phyloP scores from a whole-genome alignment of 2,113 vertebrate genomes.

The Dolichallabes microphthalmus region DNA sequence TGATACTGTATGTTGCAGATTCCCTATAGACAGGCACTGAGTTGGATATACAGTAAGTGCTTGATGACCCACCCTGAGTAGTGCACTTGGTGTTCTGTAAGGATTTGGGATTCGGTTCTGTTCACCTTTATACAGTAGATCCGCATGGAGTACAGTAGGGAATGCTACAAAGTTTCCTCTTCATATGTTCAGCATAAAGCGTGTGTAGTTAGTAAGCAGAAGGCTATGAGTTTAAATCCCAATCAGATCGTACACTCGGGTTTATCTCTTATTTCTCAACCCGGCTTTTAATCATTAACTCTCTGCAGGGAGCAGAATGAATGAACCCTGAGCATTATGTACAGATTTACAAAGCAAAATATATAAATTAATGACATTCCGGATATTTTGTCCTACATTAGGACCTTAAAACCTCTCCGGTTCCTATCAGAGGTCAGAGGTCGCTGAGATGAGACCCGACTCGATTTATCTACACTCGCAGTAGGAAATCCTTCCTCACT shows the following conservation, averaged over 20 bases:
- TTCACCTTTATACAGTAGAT: no score
- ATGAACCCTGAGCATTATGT: constrained; percentile 33
- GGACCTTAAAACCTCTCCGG: background rate
- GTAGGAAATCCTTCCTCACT: no score
- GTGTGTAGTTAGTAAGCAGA: background rate
- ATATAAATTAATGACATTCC: background rate
- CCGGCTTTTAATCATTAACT: constrained; percentile 28
- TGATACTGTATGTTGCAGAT: background rate
- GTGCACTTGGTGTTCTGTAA: background rate
- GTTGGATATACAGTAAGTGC: background rate
- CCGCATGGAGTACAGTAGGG: no score
- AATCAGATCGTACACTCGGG: background rate
- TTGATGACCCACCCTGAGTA: background rate
- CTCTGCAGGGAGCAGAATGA: constrained; percentile 25
- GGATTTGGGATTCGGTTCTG: no score
- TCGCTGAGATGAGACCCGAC: background rate
- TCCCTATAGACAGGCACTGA: background rate
- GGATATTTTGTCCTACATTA: background rate
- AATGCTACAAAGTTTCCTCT: no score
- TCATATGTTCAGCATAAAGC: background rate
- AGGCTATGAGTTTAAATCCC: constrained; percentile 29
- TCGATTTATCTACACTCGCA: background rate
- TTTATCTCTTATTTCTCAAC: constrained; percentile 8
- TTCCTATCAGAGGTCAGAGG: constrained; percentile 4
- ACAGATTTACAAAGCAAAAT: background rate